Base-by-base conservation (phyloP, 2,797 vertebrate genomes). In the Rallus crepitans region DNA sequence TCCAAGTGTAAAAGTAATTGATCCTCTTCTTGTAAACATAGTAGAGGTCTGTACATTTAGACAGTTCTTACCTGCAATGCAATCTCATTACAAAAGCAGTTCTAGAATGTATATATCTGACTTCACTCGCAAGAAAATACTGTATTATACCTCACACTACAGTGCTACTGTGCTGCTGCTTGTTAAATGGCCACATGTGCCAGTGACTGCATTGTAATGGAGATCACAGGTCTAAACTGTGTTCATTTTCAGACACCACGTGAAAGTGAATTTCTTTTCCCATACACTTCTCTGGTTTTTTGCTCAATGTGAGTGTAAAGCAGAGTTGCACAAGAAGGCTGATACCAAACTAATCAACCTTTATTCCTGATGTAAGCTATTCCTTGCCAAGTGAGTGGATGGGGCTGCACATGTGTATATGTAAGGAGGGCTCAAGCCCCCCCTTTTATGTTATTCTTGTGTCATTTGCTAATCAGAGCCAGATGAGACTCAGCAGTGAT, bases 1-100 rank as follows among this genome's bases (percentile, higher is more conserved):
- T 85, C 96, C 83, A 64, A 81, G 35, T 66, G 24, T 61, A 85
- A 84, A 91, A 21, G 65, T 89, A 89, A 87, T 45, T 70, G 78
- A 90, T 94, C 30, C 37, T 2, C 8, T 85, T 37, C 82, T 55
- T 81, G 31, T 77, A 89, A 90, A 68, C 39, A 53, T 65, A 88
- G 90, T 89, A 16, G 18, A 71, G 12, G 21, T 72, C 24, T 19
- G 37, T 77, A 31, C 69, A 57, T 91, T 79, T 59, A 91, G 48
- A 17, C 45, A 64, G 28, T 31, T 63, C 14, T 77, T 69, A 28
- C 9, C 21, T 93, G 60, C 64, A 21, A 75, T 70, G 71, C 52
- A 93, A 11, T 61, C 88, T 95, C 40, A 87, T 80, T 91, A 78
- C 33, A 39, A 76, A 31, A 80, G 45, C 12, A 88, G 39, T 39